Evolutionary conservation across 2,888 invertebrate species (phyloP).

Genomic region (Lumbricus terrestris): DNA sequence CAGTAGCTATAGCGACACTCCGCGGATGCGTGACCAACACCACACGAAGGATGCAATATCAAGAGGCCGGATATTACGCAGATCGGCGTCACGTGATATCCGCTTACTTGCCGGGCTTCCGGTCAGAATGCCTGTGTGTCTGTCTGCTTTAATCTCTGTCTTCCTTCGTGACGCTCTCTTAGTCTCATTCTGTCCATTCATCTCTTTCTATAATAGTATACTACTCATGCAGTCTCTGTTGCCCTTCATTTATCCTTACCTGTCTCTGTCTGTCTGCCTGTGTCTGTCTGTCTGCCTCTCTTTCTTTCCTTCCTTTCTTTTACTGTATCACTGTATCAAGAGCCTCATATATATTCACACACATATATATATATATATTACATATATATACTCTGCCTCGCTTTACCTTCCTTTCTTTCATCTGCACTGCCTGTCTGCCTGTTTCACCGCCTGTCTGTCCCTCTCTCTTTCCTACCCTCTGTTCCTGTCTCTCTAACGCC

Average conservation of each 20-base stretch:
- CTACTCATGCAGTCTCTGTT: too few species aligned
- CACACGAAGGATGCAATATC: not conserved
- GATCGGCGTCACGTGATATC: not conserved
- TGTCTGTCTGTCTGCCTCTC: too few species aligned
- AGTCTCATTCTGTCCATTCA: not conserved
- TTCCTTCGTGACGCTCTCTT: not conserved
- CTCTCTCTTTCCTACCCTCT: not conserved
- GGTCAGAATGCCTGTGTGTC: not conserved
- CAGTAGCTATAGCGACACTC: not conserved
- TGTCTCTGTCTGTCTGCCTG: not conserved
- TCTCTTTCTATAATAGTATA: not conserved
- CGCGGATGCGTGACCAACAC: not conserved
- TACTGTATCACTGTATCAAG: too few species aligned
- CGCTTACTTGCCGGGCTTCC: not conserved
- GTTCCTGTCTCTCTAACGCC: not conserved
- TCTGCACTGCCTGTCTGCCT: not conserved
- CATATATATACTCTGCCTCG: too few species aligned
- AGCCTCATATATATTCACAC: too few species aligned
- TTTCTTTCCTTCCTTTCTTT: too few species aligned
- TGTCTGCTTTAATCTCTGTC: not conserved
- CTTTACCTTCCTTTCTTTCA: too few species aligned
- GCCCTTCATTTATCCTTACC: not conserved
- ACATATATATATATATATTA: too few species aligned
- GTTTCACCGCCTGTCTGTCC: not conserved
- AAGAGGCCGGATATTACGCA: slow-evolving; percentile 9